These are phyloP conservation scores for Anas platyrhynchos DNA, from an alignment of 2,113 vertebrate genomes.

Conservation along the genomic window DNA sequence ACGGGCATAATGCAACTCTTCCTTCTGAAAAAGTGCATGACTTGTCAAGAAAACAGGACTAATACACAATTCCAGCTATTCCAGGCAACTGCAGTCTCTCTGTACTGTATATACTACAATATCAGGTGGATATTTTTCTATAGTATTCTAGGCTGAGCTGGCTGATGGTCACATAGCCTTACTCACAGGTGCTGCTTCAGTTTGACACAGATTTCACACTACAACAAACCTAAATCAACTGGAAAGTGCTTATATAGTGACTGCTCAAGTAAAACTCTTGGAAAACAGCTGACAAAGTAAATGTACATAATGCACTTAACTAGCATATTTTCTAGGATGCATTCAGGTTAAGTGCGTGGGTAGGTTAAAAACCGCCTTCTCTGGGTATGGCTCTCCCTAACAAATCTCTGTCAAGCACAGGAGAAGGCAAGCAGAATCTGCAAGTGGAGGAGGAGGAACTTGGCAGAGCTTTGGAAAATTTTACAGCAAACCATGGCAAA, in stretches of 20 bases:
- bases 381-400: background rate
- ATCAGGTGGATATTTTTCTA: background rate
- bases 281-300: slow-evolving; percentile 26
- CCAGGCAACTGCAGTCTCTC: background rate
- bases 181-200: background rate
- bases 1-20: background rate
- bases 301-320: background rate
- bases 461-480: background rate
- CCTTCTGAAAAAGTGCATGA: background rate
- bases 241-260: background rate
- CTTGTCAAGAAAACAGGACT: background rate
- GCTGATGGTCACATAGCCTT: background rate
- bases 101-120: background rate
- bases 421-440: background rate
- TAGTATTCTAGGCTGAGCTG: background rate
- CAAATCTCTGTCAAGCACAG: slow-evolving; percentile 6
- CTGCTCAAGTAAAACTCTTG: background rate
- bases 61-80: background rate
- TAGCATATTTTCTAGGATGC: background rate
- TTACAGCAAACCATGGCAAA: background rate
- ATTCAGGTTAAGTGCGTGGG: background rate
- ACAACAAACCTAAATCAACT: background rate
- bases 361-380: slow-evolving; percentile 18
- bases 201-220: slow-evolving; percentile 29
- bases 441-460: slow-evolving; percentile 12